Evolutionary conservation across 2,797 vertebrate genomes (phyloP), one percentile per base, ranked within the genome.

Genomic region (Bufotes viridis): DNA sequence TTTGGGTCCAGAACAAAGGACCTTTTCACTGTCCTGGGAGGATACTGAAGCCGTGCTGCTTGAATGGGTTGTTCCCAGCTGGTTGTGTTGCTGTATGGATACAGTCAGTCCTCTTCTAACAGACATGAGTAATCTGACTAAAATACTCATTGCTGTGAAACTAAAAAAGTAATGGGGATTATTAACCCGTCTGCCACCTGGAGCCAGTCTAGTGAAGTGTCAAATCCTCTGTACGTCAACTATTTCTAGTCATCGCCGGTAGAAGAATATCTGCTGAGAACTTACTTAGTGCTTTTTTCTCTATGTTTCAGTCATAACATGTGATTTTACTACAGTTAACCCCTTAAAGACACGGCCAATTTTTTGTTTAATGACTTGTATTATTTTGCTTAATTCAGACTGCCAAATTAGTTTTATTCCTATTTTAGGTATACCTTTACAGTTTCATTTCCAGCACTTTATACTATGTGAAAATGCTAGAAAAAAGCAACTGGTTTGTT

Each of bases 11-110:
- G 93, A 94, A 98, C 97, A 99, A 98, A 97, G 97, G 90, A 92
- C 91, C 96, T 97, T 97, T 98, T 98, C 96, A 97, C 94, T 53
- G 87, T 90, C 90, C 92, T 94, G 95, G 92, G 95, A 95, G 95
- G 96, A 96, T 92, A 93, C 93, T 94, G 93, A 92, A 94, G 94
- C 94, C 92, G 94, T 90, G 90, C 95, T 96, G 93, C 94, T 95
- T 95, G 94, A 94, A 94, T 93, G 93, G 94, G 93, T 94, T 94
- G 88, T 95, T 93, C 93, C 92, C 92, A 93, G 92, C 94, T 93
- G 94, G 93, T 93, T 94, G 95, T 95, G 95, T 96, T 96, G 88
- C 88, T 89, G 80, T 95, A 94, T 94, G 75, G 78, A 96, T 96
- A 96, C 95, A 95, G 93, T 93, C 92, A 88, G 89, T 93, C 92